Base-by-base conservation (phyloP, 2,797 vertebrate species). In the Masticophis lateralis region DNA sequence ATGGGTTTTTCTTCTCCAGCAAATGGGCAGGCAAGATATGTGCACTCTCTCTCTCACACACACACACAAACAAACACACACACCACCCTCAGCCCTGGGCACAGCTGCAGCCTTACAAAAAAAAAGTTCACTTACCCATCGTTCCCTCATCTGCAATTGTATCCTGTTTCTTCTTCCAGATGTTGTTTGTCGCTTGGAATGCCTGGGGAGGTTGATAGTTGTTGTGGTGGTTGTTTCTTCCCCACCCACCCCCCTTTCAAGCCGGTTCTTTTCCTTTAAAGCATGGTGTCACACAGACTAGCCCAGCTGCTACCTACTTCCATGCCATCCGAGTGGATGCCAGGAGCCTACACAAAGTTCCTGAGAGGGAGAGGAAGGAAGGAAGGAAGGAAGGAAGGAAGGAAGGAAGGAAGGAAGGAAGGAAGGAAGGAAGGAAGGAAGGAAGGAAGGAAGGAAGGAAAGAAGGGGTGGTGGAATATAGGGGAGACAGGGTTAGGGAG, bases 51-150 rank as follows among this genome's bases (percentile, higher is more conserved):
- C 43, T 5, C 10, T 25, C 37, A 59, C 14, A 57, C n/a, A 56
- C 13, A 60, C 25, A 61, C 7, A 91, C 51, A 87, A 0, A 28
- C 32, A 28, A 25, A 63, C 28, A 79, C 74, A 91, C 25, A 43
- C 3, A 0, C 18, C 32, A 83, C 18, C 3, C 20, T 79, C 74
- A 79, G 74, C 74, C 74, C 37, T 43, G 74, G 86, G 63, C 90
- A 1, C 86, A 90, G 93, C 95, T 95, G 95, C 96, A 91, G 96
- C 96, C 95, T 95, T 96, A 94, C 93, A 96, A 96, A 96, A 96
- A 92, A 96, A 98, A 98, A 98, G 98, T 98, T 98, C 97, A 97
- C 98, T 98, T 97, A 98, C 98, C 98, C 98, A 98, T 98, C 97
- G 97, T 98, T 96, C 97, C 97, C 97, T 98, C 98, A 97, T 96